phyloP scores from a whole-genome alignment of 2,888 invertebrate genomes.

The Caenorhabditis sp. region DNA sequence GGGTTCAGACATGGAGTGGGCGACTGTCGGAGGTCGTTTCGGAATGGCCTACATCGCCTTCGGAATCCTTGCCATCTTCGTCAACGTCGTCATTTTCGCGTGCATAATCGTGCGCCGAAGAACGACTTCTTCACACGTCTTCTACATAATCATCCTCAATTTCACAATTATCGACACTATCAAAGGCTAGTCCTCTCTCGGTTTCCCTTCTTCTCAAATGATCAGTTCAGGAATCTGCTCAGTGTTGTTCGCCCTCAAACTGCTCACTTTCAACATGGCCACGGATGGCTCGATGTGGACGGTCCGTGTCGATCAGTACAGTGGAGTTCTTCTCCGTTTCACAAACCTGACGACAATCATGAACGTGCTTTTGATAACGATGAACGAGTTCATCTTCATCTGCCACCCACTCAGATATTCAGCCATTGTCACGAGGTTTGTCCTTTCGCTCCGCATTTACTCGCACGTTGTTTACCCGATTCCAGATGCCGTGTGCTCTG shows the following conservation, averaged over 20 bases:
- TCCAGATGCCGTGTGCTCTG: conserved; percentile 57
- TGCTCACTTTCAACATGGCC: conserved; percentile 62
- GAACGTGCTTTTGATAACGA: conserved; percentile 71
- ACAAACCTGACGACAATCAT: conserved; percentile 72
- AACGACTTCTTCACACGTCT: conserved; percentile 64
- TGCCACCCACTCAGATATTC: conserved; percentile 69
- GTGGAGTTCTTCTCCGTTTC: conserved; percentile 59
- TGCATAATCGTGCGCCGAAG: conserved; percentile 54
- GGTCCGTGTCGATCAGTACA: conserved; percentile 64
- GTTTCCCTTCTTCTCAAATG: background rate
- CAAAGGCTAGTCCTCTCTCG: conserved; percentile 57
- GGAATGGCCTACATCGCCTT: conserved; percentile 59
- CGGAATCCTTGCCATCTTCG: conserved; percentile 58
- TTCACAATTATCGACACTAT: conserved; percentile 70
- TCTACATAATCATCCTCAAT: conserved; percentile 72
- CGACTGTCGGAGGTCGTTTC: conserved; percentile 51
- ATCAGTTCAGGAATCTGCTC: conserved; percentile 56
- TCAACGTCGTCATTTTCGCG: conserved; percentile 59
- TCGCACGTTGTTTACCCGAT: background rate
- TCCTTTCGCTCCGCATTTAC: background rate
- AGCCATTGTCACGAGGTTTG: conserved; percentile 60
- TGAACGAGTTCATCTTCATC: conserved; percentile 73
- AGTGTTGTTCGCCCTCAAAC: conserved; percentile 65
- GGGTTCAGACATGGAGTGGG: conserved; percentile 51
- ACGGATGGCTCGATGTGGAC: conserved; percentile 61